Conservation (phyloP, 1,140 invertebrate species). For the Drosophila funebris region DNA sequence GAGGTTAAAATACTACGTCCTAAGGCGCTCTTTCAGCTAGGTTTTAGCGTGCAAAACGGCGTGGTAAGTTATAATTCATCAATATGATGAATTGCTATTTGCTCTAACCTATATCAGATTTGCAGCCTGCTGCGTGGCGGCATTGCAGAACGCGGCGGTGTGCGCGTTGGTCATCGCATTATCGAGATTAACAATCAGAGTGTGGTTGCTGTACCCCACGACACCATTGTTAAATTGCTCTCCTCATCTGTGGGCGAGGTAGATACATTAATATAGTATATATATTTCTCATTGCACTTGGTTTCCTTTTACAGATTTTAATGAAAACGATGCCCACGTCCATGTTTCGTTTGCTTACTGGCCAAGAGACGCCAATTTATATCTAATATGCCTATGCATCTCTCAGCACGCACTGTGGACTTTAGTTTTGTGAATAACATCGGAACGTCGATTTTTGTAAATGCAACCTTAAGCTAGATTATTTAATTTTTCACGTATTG, state of each 20-base stretch:
- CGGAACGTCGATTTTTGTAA: no score
- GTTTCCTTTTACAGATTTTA: constrained; percentile 91
- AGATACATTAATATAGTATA: constrained; percentile 19
- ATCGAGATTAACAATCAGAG: constrained; percentile 99
- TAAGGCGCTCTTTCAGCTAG: constrained; percentile 99
- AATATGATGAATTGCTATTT: neutral
- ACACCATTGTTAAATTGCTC: constrained; percentile 99
- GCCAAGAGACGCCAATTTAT: constrained; percentile 99
- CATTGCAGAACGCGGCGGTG: constrained; percentile 98
- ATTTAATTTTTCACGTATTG: no score
- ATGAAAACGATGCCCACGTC: constrained; percentile 99
- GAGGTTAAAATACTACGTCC: constrained; percentile 99
- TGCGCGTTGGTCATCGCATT: constrained; percentile 98
- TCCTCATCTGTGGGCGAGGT: constrained; percentile 99
- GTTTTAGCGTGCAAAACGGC: constrained; percentile 99
- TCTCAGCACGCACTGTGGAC: no score
- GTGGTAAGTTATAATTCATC: constrained; percentile 89
- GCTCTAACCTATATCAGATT: constrained; percentile 88
- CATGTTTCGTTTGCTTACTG: constrained; percentile 99
- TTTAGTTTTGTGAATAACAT: no score
- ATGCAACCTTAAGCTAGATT: no score
- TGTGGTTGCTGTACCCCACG: constrained; percentile 99
- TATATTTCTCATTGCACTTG: neutral
- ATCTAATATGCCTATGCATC: constrained; percentile 88
- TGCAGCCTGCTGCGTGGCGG: constrained; percentile 98